Conservation (phyloP, 2,113 vertebrate genomes). For the Oncorhynchus gorbuscha region DNA sequence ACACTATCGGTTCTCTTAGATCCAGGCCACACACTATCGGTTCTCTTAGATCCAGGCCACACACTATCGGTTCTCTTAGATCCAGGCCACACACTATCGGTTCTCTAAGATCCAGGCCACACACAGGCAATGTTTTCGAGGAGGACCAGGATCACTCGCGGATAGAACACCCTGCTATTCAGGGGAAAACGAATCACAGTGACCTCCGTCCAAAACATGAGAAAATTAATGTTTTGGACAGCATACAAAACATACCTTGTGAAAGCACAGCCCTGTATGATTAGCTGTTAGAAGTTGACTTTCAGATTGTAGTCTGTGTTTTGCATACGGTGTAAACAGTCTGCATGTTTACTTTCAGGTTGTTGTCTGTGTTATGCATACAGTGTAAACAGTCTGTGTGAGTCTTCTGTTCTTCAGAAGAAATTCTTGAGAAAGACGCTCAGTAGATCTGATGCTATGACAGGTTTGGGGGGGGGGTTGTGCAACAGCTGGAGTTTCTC, state of each 20-base stretch:
- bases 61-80: neutral
- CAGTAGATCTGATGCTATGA: too few species aligned
- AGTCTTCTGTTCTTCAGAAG: neutral
- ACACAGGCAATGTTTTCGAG: neutral
- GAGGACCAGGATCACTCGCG: neutral
- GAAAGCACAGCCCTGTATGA: too few species aligned
- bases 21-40: too few species aligned
- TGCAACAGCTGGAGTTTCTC: conserved; percentile 41
- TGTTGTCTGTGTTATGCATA: too few species aligned
- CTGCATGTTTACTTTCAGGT: too few species aligned
- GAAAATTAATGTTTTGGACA: too few species aligned
- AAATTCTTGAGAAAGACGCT: conserved; percentile 1
- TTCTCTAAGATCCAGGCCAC: neutral
- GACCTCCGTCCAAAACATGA: neutral
- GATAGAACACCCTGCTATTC: conserved; percentile 13
- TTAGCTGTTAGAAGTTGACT: too few species aligned
- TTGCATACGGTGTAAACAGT: too few species aligned
- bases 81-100: too few species aligned
- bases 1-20: neutral
- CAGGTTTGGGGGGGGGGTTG: conserved; percentile 13
- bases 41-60: neutral
- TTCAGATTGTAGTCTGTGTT: too few species aligned
- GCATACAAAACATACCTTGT: too few species aligned
- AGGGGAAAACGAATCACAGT: neutral
- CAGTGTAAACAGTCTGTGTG: neutral